Conservation (phyloP, 1,140 invertebrate genomes). For the Euglossa dilemma region DNA sequence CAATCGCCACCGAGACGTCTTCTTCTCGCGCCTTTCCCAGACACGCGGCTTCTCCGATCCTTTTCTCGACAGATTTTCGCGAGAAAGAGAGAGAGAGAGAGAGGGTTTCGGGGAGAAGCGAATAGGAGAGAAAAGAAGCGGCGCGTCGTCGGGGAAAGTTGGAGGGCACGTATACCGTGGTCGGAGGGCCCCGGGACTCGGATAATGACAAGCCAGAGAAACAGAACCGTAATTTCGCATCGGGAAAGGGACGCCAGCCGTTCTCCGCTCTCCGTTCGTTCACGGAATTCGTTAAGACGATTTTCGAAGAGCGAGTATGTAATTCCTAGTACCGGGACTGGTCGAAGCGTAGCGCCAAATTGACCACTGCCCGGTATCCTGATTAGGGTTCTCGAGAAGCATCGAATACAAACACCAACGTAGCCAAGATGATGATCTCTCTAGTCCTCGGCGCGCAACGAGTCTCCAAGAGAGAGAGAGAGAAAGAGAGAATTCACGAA, state of each 20-base stretch:
- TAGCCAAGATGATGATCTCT: neutral
- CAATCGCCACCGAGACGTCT: constrained; percentile 52
- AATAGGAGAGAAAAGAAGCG: too few relatives aligned
- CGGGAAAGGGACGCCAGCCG: constrained; percentile 3
- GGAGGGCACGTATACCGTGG: neutral
- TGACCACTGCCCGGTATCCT: neutral
- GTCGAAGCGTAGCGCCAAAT: constrained; percentile 6
- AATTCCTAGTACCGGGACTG: constrained; percentile 24
- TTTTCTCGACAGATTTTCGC: neutral
- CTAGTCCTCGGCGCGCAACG: too few relatives aligned
- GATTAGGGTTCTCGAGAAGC: constrained; percentile 19
- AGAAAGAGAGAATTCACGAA: neutral
- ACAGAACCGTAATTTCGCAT: constrained; percentile 51
- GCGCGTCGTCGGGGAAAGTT: constrained; percentile 11
- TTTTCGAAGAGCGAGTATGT: constrained; percentile 23
- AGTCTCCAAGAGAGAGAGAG: too few relatives aligned
- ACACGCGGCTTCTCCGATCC: constrained; percentile 14
- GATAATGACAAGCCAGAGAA: constrained; percentile 53
- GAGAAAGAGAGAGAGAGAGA: neutral
- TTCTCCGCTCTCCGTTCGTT: constrained; percentile 4
- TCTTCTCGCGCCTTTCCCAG: constrained; percentile 12
- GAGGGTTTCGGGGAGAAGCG: neutral
- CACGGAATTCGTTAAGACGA: constrained; percentile 11
- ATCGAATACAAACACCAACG: constrained; percentile 3
- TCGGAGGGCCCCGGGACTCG: constrained; percentile 5